Base-by-base conservation (phyloP, 2,888 invertebrate species). In the Apotomis betuletana region DNA sequence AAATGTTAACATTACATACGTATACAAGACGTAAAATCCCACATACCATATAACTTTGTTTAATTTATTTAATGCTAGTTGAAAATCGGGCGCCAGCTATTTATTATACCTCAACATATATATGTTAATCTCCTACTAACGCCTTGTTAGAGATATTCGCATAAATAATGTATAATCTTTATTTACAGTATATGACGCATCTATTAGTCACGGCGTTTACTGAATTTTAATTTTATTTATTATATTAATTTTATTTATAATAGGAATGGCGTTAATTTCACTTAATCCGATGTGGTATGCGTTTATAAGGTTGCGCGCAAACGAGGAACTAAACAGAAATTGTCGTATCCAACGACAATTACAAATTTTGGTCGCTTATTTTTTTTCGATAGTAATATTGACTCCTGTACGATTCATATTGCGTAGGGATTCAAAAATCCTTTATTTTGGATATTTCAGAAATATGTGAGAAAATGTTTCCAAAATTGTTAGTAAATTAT, bases 241-340 rank as follows among this genome's bases (percentile, higher is more conserved):
- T 81, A 83, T 85, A 85, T 83, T 87, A 85, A 86, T 44, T 46
- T 65, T 65, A 78, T 85, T 82, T 82, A 83, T 80, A 44, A 36
- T 57, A 61, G 44, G 52, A 69, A 70, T 46, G 64, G 63, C 57
- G 74, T 75, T 88, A 87, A 88, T 88, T 87, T 85, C 81, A 83
- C 80, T 81, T 88, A 89, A 90, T 89, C 89, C 83, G 78, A 62
- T 77, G 76, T 83, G 76, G 76, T 79, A 84, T 84, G 82, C 81
- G 78, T 72, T 64, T 74, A 61, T 77, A 77, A 67, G 62, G 12
- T 46, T 51, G 44, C n/a, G n/a, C 58, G 52, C 67, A 67, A 13
- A 63, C 57, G 0, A 3, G 6, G 15, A n/a, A 55, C 27, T 15
- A 8, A 13, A 6, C 49, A 49, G 9, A 9, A 41, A 6, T 41